Conservation (phyloP, 2,113 vertebrate genomes). For the Melanostigma gelatinosum region DNA sequence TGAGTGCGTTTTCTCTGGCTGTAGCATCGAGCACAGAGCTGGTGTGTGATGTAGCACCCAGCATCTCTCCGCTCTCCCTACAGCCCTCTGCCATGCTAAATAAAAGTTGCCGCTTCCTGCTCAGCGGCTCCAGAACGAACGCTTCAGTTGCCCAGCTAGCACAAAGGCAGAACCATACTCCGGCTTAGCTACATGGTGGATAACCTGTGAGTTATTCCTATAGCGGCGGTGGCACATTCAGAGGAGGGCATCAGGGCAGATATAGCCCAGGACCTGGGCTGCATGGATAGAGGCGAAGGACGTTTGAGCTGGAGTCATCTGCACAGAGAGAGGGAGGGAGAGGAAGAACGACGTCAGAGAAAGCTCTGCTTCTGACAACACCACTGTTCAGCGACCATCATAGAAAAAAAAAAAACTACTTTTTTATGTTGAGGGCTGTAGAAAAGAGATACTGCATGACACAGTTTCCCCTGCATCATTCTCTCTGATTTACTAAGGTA, state of each 20-base stretch:
- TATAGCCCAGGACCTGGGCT: slow-evolving; percentile 81
- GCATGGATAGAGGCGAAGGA: slow-evolving; percentile 80
- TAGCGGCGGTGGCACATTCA: slow-evolving; percentile 53
- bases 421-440: slow-evolving; percentile 62
- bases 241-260: slow-evolving; percentile 68
- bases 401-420: slow-evolving; percentile 67
- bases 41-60: slow-evolving; percentile 72
- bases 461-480: slow-evolving; percentile 69
- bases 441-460: slow-evolving; percentile 68
- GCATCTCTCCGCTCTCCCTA: slow-evolving; percentile 62
- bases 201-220: slow-evolving; percentile 82
- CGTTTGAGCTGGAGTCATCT: slow-evolving; percentile 73
- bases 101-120: slow-evolving; percentile 83
- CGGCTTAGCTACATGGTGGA: slow-evolving; percentile 84
- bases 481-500: slow-evolving; percentile 83
- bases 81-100: slow-evolving; percentile 75
- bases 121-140: slow-evolving; percentile 68
- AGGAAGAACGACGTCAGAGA: slow-evolving; percentile 79
- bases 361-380: slow-evolving; percentile 77
- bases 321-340: slow-evolving; percentile 78
- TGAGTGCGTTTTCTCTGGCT: slow-evolving; percentile 48
- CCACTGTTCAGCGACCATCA: slow-evolving; percentile 71
- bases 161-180: slow-evolving; percentile 80
- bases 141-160: slow-evolving; percentile 87
- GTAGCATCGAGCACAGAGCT: slow-evolving; percentile 57